Evolutionary conservation across 2,888 invertebrate genomes (phyloP), one percentile per base, ranked within the genome.

Genomic region (Dasypogon diadema): DNA sequence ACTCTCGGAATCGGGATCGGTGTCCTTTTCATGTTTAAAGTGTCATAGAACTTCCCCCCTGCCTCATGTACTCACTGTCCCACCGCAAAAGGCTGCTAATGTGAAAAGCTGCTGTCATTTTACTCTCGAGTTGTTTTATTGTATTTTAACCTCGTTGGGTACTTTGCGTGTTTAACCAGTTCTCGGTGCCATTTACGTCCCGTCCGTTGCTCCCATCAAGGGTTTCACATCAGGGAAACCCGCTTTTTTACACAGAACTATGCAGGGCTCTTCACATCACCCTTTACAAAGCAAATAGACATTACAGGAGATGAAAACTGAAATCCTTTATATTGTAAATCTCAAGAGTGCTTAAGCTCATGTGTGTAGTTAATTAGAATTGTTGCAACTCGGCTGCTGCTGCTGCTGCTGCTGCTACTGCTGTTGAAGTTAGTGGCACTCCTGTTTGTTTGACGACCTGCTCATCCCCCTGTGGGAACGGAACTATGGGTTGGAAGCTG

Each of bases 31-130:
- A 58, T 60, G 30, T 72, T 60, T 76, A 37, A 76, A 76, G 76
- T 76, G 76, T 76, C 72, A 76, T 70, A 76, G 76, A 76, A 42
- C 55, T 16, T 26, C 68, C 37, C 30, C 18, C 46, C 42, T 22
- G 21, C 55, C 54, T 55, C 55, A 68, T 42, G 30, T 68, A 21
- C 14, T 34, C 46, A 46, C 58, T 72, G 76, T 74, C 63, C 54
- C 30, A 74, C 76, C 76, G 56, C 74, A 74, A 74, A 76, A 63
- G 73, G 70, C 63, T 77, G 74, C 74, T 76, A 77, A 77, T 76
- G 58, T 76, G 77, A 76, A 76, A 76, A 76, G 77, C 74, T 77
- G 76, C 70, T 77, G 77, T 77, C 74, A 77, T 77, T 77, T 76
- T 75, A 75, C 72, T 77, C 77, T 77, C 63, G 72, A 77, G 76